Conservation (phyloP, 2,113 vertebrate genomes). For the Coturnix japonica region DNA sequence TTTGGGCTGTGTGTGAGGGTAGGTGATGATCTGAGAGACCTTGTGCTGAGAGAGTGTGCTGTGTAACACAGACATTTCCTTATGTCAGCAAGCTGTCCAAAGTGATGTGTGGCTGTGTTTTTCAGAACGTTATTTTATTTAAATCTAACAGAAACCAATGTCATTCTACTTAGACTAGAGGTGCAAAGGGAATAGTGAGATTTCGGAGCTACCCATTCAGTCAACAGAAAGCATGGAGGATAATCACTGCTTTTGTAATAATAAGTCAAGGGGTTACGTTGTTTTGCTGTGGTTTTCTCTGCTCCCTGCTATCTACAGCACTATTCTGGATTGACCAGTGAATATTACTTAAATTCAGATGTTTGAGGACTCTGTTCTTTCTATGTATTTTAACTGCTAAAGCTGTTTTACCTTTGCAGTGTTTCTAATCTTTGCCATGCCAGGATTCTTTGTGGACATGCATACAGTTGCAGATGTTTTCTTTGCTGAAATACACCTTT, state of each 20-base stretch:
- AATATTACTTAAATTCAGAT: background rate
- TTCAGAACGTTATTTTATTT: background rate
- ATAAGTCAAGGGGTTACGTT: background rate
- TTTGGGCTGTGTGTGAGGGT: background rate
- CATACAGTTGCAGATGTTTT: background rate
- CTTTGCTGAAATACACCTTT: background rate
- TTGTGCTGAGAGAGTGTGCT: rapidly evolving
- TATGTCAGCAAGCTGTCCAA: background rate
- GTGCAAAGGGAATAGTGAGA: background rate
- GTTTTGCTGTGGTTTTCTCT: background rate
- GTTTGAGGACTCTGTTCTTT: background rate
- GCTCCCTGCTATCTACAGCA: background rate
- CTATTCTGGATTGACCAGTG: background rate
- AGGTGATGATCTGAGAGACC: background rate
- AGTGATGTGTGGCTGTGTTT: background rate
- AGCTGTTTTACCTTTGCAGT: rapidly evolving
- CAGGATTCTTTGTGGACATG: background rate
- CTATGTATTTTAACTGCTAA: background rate
- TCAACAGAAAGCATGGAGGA: background rate
- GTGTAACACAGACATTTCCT: background rate
- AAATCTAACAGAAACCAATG: background rate
- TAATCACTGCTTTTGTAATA: background rate
- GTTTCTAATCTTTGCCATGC: background rate
- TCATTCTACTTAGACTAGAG: background rate
- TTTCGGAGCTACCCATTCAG: background rate